Evolutionary conservation across 2,888 invertebrate genomes (phyloP), one percentile per base, ranked within the genome.

Genomic region (Strigamia transsilvanica): DNA sequence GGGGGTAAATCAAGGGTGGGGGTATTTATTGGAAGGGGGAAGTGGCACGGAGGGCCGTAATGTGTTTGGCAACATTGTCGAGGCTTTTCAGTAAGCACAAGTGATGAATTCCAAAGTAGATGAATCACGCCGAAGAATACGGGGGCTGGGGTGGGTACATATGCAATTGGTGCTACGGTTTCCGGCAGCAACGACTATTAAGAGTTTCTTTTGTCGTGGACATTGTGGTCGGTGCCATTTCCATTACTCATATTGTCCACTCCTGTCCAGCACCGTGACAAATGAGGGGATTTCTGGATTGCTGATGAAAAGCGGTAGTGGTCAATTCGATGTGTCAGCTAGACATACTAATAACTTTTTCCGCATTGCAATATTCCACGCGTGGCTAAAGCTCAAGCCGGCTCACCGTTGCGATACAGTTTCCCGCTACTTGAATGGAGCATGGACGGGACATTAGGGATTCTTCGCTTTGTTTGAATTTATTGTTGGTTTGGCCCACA

Each of bases 91-190:
- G 73, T 73, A 73, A 32, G 73, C 56, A 15, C 61, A 73, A 73
- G 73, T 15, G 73, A 73, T 73, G 73, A 73, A 73, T 73, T 73
- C 73, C 73, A 13, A 73, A 73, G 73, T 73, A 73, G 73, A 73
- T 73, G 73, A 73, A 73, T 73, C 73, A 73, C 73, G 32, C 12
- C n/a, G 2, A 73, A 73, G 27, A 73, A 27, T 73, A 73, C 13
- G 27, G 73, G 66, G 73, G 73, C 7, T 73, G 61, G 21, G 61
- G 21, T n/a, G 56, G n/a, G n/a, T 38, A 38, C 46, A 46, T 46
- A n/a, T 18, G 56, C 73, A 73, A 73, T 73, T 73, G 73, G 73
- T 9, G 9, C n/a, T 12, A 15, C 73, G 7, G 73, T 32, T 73
- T 73, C 73, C 73, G 73, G 73, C 23, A 66, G 73, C 73, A 27